Evolutionary conservation across 1,140 invertebrate genomes (phyloP), one percentile per base, ranked within the genome.

Genomic region (Lucilia cuprina): DNA sequence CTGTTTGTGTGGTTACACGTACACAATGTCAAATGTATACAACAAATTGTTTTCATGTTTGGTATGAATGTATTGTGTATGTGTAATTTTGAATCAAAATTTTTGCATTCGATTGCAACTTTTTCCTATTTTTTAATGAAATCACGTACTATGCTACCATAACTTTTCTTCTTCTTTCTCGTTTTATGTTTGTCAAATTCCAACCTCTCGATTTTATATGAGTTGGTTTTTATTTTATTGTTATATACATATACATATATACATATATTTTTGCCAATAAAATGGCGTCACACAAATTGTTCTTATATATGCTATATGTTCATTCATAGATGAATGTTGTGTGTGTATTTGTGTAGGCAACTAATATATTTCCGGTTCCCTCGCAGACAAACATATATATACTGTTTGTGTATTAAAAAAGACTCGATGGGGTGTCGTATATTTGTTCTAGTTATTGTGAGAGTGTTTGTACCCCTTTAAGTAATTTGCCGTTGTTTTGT

Each of bases 21-120:
- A 80, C 77, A 80, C 77, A 49, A 80, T 50, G 77, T 80, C 77
- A 80, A 78, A 80, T 80, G n/a, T 49, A 25, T 80, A 80, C 77
- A 80, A 80, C 77, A 80, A 80, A 80, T 80, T 80, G 77, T 80
- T 50, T 80, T 80, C 77, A 49, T 80, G 77, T 80, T 49, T 12
- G 41, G 2, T 35, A 41, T 47, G 5, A 47, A 41, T 47, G 75
- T 25, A 49, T 41, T 80, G 41, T 80, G 41, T 50, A 49, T 50
- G 1, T 49, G n/a, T 80, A 1, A 49, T 19, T 50, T 50, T 50
- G 77, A 49, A 80, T 80, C 77, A 80, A 80, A 30, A 80, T 80
- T 80, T 80, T 80, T 80, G 77, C 77, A 80, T 50, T 80, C 77
- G 77, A 80, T 80, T 80, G 77, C 77, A 80, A 80, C 41, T 80